phyloP scores from a whole-genome alignment of 1,140 invertebrate genomes.

The Scaptomyza hsui region DNA sequence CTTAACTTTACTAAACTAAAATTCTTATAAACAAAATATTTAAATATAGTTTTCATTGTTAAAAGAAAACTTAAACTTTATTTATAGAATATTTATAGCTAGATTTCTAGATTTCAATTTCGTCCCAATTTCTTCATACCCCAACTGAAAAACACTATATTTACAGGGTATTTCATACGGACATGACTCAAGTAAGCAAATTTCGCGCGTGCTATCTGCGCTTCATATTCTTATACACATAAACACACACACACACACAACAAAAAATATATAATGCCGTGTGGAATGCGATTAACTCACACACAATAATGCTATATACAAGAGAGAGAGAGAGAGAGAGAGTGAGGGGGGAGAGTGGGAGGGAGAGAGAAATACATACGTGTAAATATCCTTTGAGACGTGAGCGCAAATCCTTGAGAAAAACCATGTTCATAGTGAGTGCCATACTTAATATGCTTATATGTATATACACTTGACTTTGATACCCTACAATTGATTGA shows the following conservation, averaged over 20 bases:
- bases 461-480: constrained; percentile 9
- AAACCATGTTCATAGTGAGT: constrained; percentile 82
- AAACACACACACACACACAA: constrained; percentile 9
- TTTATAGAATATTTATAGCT: too few species aligned
- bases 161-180: constrained; percentile 18
- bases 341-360: too few species aligned
- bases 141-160: not conserved
- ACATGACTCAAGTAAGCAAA: constrained; percentile 32
- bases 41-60: too few species aligned
- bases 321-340: not conserved
- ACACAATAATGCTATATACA: not conserved
- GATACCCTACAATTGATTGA: constrained; percentile 1
- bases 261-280: constrained; percentile 4
- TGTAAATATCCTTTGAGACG: constrained; percentile 83
- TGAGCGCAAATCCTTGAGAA: constrained; percentile 80
- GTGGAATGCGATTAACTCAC: constrained; percentile 21
- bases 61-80: too few species aligned
- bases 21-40: too few species aligned
- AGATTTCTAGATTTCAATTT: too few species aligned
- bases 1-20: too few species aligned
- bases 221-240: constrained; percentile 16
- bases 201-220: constrained; percentile 43
- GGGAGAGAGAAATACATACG: constrained; percentile 60
- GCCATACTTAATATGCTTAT: constrained; percentile 52
- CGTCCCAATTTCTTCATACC: not conserved